phyloP scores from a whole-genome alignment of 2,888 invertebrate species.

The Fragum whitleyi region DNA sequence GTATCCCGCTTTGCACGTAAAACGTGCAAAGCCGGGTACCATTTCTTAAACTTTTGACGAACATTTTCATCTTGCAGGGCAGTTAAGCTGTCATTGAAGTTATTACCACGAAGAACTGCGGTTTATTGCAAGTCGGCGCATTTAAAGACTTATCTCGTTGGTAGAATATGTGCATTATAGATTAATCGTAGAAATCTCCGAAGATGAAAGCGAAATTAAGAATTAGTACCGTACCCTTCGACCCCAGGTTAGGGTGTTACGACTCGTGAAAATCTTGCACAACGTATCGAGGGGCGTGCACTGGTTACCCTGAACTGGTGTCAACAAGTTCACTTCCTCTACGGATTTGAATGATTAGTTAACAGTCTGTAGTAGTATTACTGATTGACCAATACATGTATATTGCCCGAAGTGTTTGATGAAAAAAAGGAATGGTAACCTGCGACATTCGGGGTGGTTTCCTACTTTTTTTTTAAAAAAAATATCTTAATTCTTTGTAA shows the following conservation, averaged over 20 bases:
- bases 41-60: too few relatives aligned
- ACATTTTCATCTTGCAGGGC: too few relatives aligned
- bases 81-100: background rate
- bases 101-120: background rate
- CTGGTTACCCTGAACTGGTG: background rate
- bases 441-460: too few relatives aligned
- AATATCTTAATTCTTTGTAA: too few relatives aligned
- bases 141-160: constrained; percentile 12
- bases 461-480: too few relatives aligned
- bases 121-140: background rate
- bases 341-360: too few relatives aligned
- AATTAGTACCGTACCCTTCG: constrained; percentile 5
- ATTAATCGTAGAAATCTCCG: constrained; percentile 7
- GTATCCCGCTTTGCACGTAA: too few relatives aligned
- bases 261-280: background rate
- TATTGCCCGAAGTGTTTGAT: too few relatives aligned
- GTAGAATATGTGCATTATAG: constrained; percentile 7
- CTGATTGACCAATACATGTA: too few relatives aligned
- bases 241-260: background rate
- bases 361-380: too few relatives aligned
- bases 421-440: too few relatives aligned
- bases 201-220: constrained; percentile 10
- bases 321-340: constrained; percentile 8
- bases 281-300: background rate
- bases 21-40: too few relatives aligned